These are phyloP conservation scores for Oncorhynchus clarkii DNA, from an alignment of 2,113 vertebrate genomes.

Conservation along the genomic window DNA sequence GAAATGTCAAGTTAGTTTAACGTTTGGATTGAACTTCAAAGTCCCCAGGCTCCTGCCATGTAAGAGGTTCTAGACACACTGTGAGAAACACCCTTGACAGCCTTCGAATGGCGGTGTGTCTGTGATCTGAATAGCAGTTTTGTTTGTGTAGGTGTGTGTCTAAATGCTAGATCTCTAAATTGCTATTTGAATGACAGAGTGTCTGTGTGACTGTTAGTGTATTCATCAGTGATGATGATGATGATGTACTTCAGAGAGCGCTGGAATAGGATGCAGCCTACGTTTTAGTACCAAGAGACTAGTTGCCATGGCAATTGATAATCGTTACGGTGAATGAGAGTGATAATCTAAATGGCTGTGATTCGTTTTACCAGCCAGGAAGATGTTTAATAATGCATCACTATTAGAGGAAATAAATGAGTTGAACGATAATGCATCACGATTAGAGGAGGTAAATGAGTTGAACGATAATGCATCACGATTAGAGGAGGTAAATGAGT, in stretches of 20 bases:
- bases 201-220: not conserved
- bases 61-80: not conserved
- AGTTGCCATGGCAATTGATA: slow-evolving; percentile 58
- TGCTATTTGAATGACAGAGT: not conserved
- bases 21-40: not conserved
- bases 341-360: slow-evolving; percentile 19
- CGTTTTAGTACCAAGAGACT: slow-evolving; percentile 40
- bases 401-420: no score
- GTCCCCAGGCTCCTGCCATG: not conserved
- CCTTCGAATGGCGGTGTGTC: not conserved
- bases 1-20: not conserved
- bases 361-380: slow-evolving; percentile 15
- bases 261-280: slow-evolving; percentile 12
- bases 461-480: no score
- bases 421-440: no score
- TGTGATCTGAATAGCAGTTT: not conserved
- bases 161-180: no score
- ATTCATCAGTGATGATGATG: slow-evolving; percentile 8
- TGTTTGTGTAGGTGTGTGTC: no score
- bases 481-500: no score
- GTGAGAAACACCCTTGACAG: not conserved
- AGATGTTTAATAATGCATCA: no score
- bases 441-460: no score
- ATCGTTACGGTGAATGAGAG: slow-evolving; percentile 21
- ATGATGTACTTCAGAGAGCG: slow-evolving; percentile 11